Base-by-base conservation (phyloP, 2,888 invertebrate species). In the Ormyrus rosae region DNA sequence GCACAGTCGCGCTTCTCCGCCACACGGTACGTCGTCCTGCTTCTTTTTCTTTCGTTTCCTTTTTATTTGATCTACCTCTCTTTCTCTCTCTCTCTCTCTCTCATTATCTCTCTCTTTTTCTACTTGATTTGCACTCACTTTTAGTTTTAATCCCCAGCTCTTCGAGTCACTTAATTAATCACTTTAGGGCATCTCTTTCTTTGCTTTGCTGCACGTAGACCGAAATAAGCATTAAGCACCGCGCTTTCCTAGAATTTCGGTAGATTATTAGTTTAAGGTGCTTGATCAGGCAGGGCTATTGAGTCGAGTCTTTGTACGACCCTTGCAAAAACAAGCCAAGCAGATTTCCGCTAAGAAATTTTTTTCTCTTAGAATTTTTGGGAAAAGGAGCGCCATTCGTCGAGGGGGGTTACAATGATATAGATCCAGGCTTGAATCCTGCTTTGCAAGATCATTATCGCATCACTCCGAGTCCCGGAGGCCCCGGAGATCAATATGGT, bases 391-490 rank as follows among this genome's bases (percentile, higher is more conserved):
- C 91, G 48, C 89, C 91, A 13, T 92, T 92, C 84, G 91, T 92
- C 78, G 92, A 92, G 89, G 92, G 94, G 85, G 94, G 94, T 76
- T 94, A 94, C 89, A 94, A 94, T 87, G 94, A 94, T 89, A 91
- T 94, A 87, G 94, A 93, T 85, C 90, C 90, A 84, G 88, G 90
- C 81, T 85, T 90, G 84, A 90, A 90, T 86, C 88, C 90, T 76
- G 89, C 87, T 84, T 84, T 90, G 83, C 90, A 90, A 85, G 92
- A 91, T 85, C 91, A 91, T 87, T 95, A 94, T 89, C 92, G 94
- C 84, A 93, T 94, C 84, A 94, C 94, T 81, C 94, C 94, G 77
- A 93, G 94, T 83, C 93, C 94, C 61, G 94, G 93, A 61, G 93
- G 90, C 46, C 90, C 91, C 80, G 91, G 93, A 83, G 94, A 94